Base-by-base conservation (phyloP, 2,888 invertebrate genomes). In the Allolobophora icterica region DNA sequence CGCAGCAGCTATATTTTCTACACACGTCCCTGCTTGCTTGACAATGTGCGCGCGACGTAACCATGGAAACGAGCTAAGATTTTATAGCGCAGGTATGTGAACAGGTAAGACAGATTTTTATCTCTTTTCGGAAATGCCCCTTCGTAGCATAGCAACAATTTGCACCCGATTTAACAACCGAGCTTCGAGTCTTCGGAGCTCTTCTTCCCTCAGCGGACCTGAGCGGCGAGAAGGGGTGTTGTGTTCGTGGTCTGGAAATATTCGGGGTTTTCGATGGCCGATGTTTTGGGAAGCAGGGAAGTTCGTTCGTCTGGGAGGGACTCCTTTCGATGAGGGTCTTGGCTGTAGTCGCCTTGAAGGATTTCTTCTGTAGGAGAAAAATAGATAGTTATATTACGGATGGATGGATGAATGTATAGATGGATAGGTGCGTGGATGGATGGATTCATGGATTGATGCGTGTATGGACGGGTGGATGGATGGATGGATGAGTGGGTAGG, bases 231-330 rank as follows among this genome's bases (percentile, higher is more conserved):
- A n/a, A 71, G 71, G 6, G 71, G 71, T 11, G 71, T 71, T 11
- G 87, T 87, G 33, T 17, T 35, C 87, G 34, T 87, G 3, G 87
- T 19, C 34, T 3, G 84, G 87, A 87, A 87, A 15, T 87, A 87
- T 87, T 87, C 87, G 19, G 87, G 87, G 24, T 87, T 87, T 3
- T 87, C 87, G 87, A 87, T 38, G 17, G 87, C 87, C 87, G 35
- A 17, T 0, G 35, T 38, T 87, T 38, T 34, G n/a, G 87, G 35
- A 17, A 87, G 87, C 8, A 87, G 87, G 35, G 87, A 34, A 24
- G 34, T 38, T 0, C 35, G 35, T 24, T 87, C 87, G 35, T 87
- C 87, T 2, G 71, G 71, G 71, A 13, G 30, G 30, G 87, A 35
- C 35, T 87, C 87, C 35, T 34, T 21, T 30, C 21, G 87, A 5